Base-by-base conservation (phyloP, 2,113 vertebrate species). In the Thamnophis sirtalis region DNA sequence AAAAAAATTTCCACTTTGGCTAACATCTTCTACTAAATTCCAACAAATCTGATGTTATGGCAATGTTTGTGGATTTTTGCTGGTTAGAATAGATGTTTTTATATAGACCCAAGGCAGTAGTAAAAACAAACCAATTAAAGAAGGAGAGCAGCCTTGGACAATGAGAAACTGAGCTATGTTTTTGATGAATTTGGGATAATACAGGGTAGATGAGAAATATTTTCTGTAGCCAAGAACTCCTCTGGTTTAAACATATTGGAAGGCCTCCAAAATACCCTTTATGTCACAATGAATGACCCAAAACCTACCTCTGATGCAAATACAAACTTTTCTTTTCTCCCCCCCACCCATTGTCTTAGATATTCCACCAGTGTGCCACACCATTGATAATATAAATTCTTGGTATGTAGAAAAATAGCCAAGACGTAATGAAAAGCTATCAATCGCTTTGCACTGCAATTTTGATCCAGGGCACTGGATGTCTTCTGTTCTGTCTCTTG, bases 241-340 rank as follows among this genome's bases (percentile, higher is more conserved):
- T 63, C 51, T 87, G n/a, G 19, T 84, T 49, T 33, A 86, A 51
- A 19, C 51, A 94, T 80, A 0, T 0, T 92, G 95, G 95, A 95
- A 93, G 15, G 0, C 26, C 26, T 93, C 92, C 96, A 86, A 10
- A 10, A 43, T 7, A 84, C 91, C 63, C 0, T 91, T 24, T 0
- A 0, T 93, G 89, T 91, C 94, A 85, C 3, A 73, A 93, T 95
- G 93, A 92, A 92, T 22, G 33, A 93, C 68, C 93, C 84, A 58
- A 93, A 73, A 94, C 95, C 92, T 92, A 93, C 11, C 90, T 95
- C 94, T 96, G 96, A 97, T 94, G 94, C 93, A 97, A 94, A 96
- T 96, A 53, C 26, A 55, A 56, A 94, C 93, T 93, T 96, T 94
- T 95, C 92, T 94, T 95, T 95, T 96, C 95, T 95, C 5, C 95